Evolutionary conservation across 1,140 invertebrate genomes (phyloP).

Genomic region (Archivesica marissinica): DNA sequence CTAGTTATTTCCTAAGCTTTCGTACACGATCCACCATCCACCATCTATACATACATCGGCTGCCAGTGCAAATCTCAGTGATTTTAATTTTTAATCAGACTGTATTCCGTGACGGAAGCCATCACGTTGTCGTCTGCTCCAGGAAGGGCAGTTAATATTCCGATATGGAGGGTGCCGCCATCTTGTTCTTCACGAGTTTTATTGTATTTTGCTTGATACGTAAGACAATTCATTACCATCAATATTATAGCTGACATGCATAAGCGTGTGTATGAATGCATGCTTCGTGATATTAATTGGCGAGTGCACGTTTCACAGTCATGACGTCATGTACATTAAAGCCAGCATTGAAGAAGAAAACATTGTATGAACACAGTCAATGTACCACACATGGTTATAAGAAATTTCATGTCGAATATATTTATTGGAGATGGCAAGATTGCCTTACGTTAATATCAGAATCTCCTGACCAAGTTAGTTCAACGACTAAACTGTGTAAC

Average conservation of each 20-base stretch:
- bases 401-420: too few species aligned
- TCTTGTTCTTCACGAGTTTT: not conserved
- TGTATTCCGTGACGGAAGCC: slow-evolving; percentile 6
- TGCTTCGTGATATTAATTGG: not conserved
- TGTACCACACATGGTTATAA: too few species aligned
- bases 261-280: not conserved
- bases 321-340: too few species aligned
- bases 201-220: not conserved
- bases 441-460: too few species aligned
- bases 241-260: slow-evolving; percentile 10
- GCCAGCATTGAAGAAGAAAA: too few species aligned
- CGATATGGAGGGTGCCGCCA: not conserved
- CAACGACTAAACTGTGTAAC: too few species aligned
- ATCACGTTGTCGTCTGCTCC: slow-evolving; percentile 20
- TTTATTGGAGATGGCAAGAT: too few species aligned
- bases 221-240: not conserved
- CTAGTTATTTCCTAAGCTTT: too few species aligned
- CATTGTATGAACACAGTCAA: too few species aligned
- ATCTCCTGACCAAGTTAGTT: too few species aligned
- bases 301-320: too few species aligned
- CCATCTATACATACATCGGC: not conserved
- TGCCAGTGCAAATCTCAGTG: not conserved
- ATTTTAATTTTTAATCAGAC: slow-evolving; percentile 21
- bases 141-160: not conserved
- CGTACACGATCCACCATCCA: too few species aligned